Base-by-base conservation (phyloP, 2,113 vertebrate species). In the Protomyctophum bolini region DNA sequence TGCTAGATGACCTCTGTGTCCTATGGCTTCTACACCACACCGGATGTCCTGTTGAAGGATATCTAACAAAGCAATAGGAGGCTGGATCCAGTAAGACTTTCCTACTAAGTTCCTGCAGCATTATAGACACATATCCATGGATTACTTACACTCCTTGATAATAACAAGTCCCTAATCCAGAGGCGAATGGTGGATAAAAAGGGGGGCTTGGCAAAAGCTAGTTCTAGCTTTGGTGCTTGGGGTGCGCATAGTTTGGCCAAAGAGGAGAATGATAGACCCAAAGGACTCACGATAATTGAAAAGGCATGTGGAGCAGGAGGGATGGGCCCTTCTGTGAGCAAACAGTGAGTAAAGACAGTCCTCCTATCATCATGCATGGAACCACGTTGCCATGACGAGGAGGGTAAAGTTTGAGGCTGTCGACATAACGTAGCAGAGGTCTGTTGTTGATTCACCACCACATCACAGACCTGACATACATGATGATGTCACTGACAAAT, bases 401-500 rank as follows among this genome's bases (percentile, higher is more conserved):
- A 69, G 62, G 33, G 63, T 66, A 64, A 68, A 33, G 70, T 73
- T 75, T 72, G 54, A 55, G 11, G 61, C 64, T 29, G 33, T 47
- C 67, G 55, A n/a, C 50, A 68, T 63, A 41, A 57, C 15, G 21
- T 63, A 41, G 60, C 29, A 21, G 46, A 12, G 54, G 65, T 65
- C 72, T 78, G 71, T 79, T 65, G 61, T 79, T 83, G 66, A 68
- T 75, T 80, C 57, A 68, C 76, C 57, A 68, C 76, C 11, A 52
- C 66, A 60, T 75, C 47, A 68, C 48, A 11, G 29, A 66, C 21
- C 21, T 21, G 62, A 63, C 69, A 73, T 33, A 48, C 46, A 81
- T 81, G 66, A 81, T 81, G 66, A 79, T 63, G 77, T 84, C 66
- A 76, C 1, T 64, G 69, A 74, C 59, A 63, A 73, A 73, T 29